phyloP scores from a whole-genome alignment of 2,888 invertebrate species.

The Aspidiotus rigidus region DNA sequence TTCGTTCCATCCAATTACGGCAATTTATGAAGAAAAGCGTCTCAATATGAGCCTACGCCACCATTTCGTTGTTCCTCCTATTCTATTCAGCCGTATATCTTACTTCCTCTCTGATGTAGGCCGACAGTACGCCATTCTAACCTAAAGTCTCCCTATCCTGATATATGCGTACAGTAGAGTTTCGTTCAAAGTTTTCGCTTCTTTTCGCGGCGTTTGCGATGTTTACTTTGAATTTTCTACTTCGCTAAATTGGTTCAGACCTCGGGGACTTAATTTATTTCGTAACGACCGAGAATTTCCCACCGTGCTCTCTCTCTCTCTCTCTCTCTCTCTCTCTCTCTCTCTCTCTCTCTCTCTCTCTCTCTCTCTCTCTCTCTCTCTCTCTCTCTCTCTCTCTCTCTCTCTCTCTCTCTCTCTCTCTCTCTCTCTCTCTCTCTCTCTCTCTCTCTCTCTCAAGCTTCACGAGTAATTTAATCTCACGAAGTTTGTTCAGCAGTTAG shows the following conservation, averaged over 20 bases:
- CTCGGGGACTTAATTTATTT: conserved; percentile 31
- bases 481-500: conserved; percentile 21
- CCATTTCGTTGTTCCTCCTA: conserved; percentile 22
- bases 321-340: conserved; percentile 5
- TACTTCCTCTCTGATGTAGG: conserved; percentile 11
- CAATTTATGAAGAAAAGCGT: conserved; percentile 26
- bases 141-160: background rate
- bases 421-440: conserved; percentile 1
- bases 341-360: conserved; percentile 5
- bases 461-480: conserved; percentile 27
- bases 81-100: conserved; percentile 9
- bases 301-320: conserved; percentile 3
- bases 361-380: conserved; percentile 5
- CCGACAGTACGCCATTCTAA: background rate
- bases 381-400: conserved; percentile 5
- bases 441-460: background rate
- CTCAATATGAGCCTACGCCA: conserved; percentile 25
- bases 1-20: conserved; percentile 25
- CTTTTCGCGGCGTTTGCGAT: conserved; percentile 6
- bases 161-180: background rate
- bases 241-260: conserved; percentile 30
- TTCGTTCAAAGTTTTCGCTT: background rate
- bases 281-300: conserved; percentile 28
- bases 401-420: conserved; percentile 5
- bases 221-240: conserved; percentile 30